Base-by-base conservation (phyloP, 2,797 vertebrate species). In the Melanotaenia pygmaea region DNA sequence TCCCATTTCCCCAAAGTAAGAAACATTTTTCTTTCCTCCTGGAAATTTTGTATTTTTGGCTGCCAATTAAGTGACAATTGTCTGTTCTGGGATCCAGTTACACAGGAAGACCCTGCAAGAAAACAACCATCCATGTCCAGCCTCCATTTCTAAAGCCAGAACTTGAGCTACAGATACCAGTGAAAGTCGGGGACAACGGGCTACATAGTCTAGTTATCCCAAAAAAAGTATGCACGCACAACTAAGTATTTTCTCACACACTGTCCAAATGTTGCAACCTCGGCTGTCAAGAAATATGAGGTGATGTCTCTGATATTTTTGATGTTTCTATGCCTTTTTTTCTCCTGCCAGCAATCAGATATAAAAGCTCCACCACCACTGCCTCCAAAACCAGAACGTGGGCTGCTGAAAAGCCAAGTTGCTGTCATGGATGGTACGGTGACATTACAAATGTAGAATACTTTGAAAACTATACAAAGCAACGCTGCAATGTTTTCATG, bases 1-100 rank as follows among this genome's bases (percentile, higher is more conserved):
- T 83, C 98, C 97, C 24, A 91, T 99, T 89, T 95, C 96, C 51
- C 97, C 97, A 79, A 96, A 95, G 98, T 99, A 93, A 93, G 79
- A 79, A 47, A 8, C n/a, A 4, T n/a, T 35, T 66, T 34, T 18
- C 35, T 61, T 56, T 30, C 37, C 12, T 2, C 0, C 18, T 34
- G 8, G 1, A 35, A 53, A 28, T n/a, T 37, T 32, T 14, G 26
- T 24, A 38, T 56, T 43, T 34, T 28, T 22, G 8, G 43, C 47
- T 51, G 1, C 24, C 5, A 3, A 14, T 8, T n/a, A 26, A 14
- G 59, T 65, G 28, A 66, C 32, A 7, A 24, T 51, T 67, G 16
- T 70, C 43, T 47, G 53, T 76, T 13, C 11, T 32, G 56, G 64
- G 28, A 66, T 5, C 14, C 86, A 99, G 98, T 83, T 99, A 98